Conservation (phyloP, 2,113 vertebrate species). For the Thalassarche chlororhynchos region DNA sequence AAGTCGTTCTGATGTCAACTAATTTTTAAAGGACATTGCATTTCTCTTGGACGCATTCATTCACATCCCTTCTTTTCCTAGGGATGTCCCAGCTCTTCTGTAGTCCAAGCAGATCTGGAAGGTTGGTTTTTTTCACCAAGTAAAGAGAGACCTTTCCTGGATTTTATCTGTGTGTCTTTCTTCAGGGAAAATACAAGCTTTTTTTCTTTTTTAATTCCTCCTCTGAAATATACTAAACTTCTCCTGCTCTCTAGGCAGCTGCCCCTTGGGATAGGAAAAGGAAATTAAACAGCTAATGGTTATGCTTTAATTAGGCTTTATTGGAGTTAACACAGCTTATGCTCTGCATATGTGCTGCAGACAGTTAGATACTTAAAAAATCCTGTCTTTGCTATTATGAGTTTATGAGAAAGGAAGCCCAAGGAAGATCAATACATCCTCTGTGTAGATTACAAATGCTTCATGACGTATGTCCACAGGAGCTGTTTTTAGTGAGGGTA, state of each 20-base stretch:
- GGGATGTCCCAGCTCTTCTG: neutral
- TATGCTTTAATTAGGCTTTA: conserved; percentile 80
- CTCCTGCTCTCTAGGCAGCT: conserved; percentile 25
- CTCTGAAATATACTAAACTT: neutral
- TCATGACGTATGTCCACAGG: conserved; percentile 89
- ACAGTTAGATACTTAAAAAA: conserved; percentile 46
- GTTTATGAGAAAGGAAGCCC: conserved; percentile 98
- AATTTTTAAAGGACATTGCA: neutral
- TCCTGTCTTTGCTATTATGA: conserved; percentile 77
- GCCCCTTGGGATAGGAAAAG: conserved; percentile 62
- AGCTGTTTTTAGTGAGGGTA: conserved; percentile 90
- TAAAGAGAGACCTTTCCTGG: neutral
- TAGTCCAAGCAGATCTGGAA: neutral
- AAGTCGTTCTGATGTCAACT: neutral
- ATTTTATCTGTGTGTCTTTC: neutral
- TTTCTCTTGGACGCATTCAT: neutral
- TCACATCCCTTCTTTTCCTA: neutral
- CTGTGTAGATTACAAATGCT: conserved; percentile 89
- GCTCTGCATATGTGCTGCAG: conserved; percentile 35
- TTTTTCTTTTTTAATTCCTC: neutral
- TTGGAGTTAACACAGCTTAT: conserved; percentile 77
- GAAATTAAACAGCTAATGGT: conserved; percentile 51
- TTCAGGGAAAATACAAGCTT: neutral
- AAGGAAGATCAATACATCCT: conserved; percentile 95
- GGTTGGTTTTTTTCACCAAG: neutral